Evolutionary conservation across 2,797 vertebrate genomes (phyloP), one percentile per base, ranked within the genome.

Genomic region (Danio jaintianensis): DNA sequence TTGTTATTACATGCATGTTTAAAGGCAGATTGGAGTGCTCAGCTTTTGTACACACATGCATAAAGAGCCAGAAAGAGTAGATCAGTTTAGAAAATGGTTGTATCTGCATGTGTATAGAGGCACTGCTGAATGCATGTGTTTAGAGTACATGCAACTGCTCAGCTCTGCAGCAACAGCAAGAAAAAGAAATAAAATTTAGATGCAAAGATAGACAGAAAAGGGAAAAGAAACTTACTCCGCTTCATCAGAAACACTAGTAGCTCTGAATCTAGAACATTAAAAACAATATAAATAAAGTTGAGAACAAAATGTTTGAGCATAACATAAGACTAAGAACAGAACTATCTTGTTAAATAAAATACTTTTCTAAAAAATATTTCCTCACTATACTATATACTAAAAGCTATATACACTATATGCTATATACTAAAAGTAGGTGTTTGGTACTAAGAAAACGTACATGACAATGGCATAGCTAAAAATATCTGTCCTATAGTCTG

Each of bases 241-340:
- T 90, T 97, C 96, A 95, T 97, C 96, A 95, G 96, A 96, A 94
- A 96, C 94, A 96, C 95, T 94, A 94, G 92, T 88, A 85, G 96
- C 95, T 93, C 96, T 95, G 94, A 95, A 96, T 97, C 98, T 99
- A 96, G 89, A 96, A 97, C 91, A 95, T 90, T 93, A 95, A 73
- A 89, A 77, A 53, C n/a, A 52, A 76, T 45, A 45, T 11, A 42
- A 55, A 71, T 59, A 72, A 70, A 59, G 66, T 61, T 40, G 22
- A 74, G 36, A 72, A 22, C 9, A 63, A 62, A 67, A 63, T 11
- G 53, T 18, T 7, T 62, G 20, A 20, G 72, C 50, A 76, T 36
- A 38, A 76, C 50, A 79, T 43, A 38, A 55, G 45, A 29, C 29
- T 29, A 29, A 29, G 29, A 29, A 29, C 1, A 29, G 29, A 29